Conservation (phyloP, 2,113 vertebrate species). For the Pteronura brasiliensis region DNA sequence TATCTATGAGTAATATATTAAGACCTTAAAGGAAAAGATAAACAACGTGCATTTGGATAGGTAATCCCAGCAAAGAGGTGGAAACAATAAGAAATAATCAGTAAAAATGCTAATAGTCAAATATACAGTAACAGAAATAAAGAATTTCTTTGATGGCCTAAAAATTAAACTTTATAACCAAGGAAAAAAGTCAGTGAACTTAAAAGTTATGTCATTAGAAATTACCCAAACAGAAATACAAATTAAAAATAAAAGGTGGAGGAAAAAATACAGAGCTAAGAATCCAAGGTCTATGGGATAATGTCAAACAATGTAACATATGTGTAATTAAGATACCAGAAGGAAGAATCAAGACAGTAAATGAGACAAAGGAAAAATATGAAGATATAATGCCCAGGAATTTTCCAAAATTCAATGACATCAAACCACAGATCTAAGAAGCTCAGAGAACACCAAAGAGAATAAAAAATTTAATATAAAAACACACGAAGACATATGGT, state of each 20-base stretch:
- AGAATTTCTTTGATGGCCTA: background rate
- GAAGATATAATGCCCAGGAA: background rate
- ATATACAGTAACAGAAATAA: background rate
- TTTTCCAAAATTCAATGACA: background rate
- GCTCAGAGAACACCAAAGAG: background rate
- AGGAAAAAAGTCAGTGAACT: background rate
- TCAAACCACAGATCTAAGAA: background rate
- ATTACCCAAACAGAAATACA: background rate
- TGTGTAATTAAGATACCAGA: background rate
- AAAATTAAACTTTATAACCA: background rate
- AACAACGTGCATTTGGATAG: background rate
- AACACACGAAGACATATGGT: background rate
- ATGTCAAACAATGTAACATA: background rate
- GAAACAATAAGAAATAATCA: background rate
- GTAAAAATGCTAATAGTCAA: background rate
- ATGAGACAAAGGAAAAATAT: background rate
- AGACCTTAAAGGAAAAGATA: background rate
- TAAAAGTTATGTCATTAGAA: background rate
- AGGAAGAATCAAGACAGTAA: background rate
- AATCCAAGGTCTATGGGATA: background rate
- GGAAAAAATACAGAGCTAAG: background rate
- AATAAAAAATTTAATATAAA: background rate
- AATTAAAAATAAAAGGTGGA: background rate
- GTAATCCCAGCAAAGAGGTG: background rate
- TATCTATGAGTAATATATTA: background rate